Base-by-base conservation (phyloP, 2,797 vertebrate species). In the Gallinago solitaria region DNA sequence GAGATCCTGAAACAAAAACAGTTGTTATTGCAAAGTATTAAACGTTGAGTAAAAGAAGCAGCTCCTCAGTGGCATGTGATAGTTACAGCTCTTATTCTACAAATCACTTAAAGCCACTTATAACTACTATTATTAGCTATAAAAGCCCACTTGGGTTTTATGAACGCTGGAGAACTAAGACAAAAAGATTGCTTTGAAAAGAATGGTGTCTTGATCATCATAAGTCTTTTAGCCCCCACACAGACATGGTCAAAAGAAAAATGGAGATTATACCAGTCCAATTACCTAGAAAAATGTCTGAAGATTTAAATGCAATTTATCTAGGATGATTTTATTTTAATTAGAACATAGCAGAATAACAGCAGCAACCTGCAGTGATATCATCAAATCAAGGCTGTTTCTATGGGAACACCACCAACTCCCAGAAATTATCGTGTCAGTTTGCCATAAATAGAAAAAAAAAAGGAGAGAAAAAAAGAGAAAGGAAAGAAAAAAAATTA, bases 341-440 rank as follows among this genome's bases (percentile, higher is more conserved):
- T 94, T 93, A 96, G 93, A 96, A 90, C 87, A 90, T 83, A 94
- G 85, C 77, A 95, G 96, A 97, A 85, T 61, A 96, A 95, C 87
- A 92, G 87, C 85, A 96, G 95, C 89, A 95, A 95, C 91, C 97
- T 96, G 84, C 93, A 96, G 95, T 95, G 96, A 96, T 95, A 92
- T 94, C 92, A 77, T 79, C 95, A 97, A 96, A 96, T 96, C 96
- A 97, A 97, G 94, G 90, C 96, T 97, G 98, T 98, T 98, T 98
- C 98, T 96, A 98, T 98, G 96, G 97, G 94, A 98, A 98, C 97
- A 57, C 87, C 88, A 94, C 95, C 96, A 93, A 91, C 96, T 98
- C 96, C 93, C 96, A 82, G 75, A 97, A 97, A 95, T 94, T 92
- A 94, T 93, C 68, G 17, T 97, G 97, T 96, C 96, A 96, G 95